Evolutionary conservation across 2,113 vertebrate genomes (phyloP), one percentile per base, ranked within the genome.

Genomic region (Ancistrus triradiatus): DNA sequence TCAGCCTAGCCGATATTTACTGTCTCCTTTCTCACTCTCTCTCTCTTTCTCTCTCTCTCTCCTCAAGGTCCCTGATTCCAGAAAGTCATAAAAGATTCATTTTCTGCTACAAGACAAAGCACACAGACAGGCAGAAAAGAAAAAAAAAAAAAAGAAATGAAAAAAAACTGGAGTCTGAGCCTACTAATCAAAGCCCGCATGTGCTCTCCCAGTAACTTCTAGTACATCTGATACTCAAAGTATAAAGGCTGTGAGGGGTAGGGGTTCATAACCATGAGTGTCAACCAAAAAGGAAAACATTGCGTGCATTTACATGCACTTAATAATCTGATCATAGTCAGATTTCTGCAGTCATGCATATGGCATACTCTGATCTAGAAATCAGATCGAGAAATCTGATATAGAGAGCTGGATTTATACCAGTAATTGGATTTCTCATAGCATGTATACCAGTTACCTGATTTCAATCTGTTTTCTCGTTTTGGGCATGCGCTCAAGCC

Each of bases 1-100:
- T 74, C 71, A 65, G 43, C 60, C 56, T 65, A 46, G 42, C 50
- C 50, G 44, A 65, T 56, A 69, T 60, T 64, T 65, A 55, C 35
- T 48, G 40, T 53, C 38, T 35, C 6, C 21, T 19, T 22, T 35
- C 17, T 43, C 24, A 17, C 33, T 50, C 50, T 57, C 18, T 63
- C 11, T n/a, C n/a, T n/a, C n/a, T n/a, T 28, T 19, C 33, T 35
- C 17, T 43, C 24, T 22, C 33, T 50, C 50, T 57, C 18, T 63
- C 11, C 27, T 64, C 59, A 75, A 71, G 69, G 59, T 51, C 59
- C 57, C 46, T 50, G 52, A 62, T 63, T 70, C 44, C 56, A 64
- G 64, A 57, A 67, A 68, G 60, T 72, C 47, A 60, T 59, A 72
- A 75, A 72, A 68, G 62, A 65, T 65, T 57, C 22, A 72, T 72